phyloP scores from a whole-genome alignment of 1,140 invertebrate genomes.

The Lordiphosa collinella region DNA sequence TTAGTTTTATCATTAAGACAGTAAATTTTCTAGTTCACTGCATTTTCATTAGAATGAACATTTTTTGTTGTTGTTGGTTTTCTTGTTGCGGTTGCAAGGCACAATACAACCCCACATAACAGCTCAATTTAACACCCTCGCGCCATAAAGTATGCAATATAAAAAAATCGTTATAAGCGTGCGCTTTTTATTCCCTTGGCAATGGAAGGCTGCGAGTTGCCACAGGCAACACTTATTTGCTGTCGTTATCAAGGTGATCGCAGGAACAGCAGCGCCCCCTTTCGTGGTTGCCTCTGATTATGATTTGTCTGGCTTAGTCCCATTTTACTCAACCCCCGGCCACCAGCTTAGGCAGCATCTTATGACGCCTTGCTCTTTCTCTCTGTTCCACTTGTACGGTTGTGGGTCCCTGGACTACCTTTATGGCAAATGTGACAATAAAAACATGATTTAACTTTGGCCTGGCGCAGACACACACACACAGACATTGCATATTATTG shows the following conservation, averaged over 20 bases:
- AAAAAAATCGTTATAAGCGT: slow-evolving; percentile 59
- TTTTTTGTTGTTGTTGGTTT: background rate
- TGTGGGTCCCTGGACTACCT: slow-evolving; percentile 48
- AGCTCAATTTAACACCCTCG: slow-evolving; percentile 6
- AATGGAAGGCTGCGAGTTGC: slow-evolving; percentile 1
- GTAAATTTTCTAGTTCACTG: slow-evolving; percentile 52
- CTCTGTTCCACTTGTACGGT: slow-evolving; percentile 15
- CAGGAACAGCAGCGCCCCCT: background rate
- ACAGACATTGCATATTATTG: slow-evolving; percentile 57
- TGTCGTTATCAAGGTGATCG: slow-evolving; percentile 9
- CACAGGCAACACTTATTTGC: too few relatives aligned
- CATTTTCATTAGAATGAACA: slow-evolving; percentile 56
- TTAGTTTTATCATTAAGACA: slow-evolving; percentile 54
- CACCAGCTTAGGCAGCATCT: slow-evolving; percentile 53
- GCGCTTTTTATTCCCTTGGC: slow-evolving; percentile 40
- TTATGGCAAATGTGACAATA: slow-evolving; percentile 76
- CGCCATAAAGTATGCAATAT: slow-evolving; percentile 61
- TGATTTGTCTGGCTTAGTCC: slow-evolving; percentile 71
- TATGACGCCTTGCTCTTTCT: slow-evolving; percentile 36
- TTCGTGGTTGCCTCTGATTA: slow-evolving; percentile 63
- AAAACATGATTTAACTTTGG: slow-evolving; percentile 76
- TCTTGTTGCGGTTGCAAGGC: background rate
- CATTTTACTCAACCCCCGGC: background rate
- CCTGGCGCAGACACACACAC: slow-evolving; percentile 40
- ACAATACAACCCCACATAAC: slow-evolving; percentile 1